Conservation (phyloP, 2,113 vertebrate genomes). For the Suricata suricatta region DNA sequence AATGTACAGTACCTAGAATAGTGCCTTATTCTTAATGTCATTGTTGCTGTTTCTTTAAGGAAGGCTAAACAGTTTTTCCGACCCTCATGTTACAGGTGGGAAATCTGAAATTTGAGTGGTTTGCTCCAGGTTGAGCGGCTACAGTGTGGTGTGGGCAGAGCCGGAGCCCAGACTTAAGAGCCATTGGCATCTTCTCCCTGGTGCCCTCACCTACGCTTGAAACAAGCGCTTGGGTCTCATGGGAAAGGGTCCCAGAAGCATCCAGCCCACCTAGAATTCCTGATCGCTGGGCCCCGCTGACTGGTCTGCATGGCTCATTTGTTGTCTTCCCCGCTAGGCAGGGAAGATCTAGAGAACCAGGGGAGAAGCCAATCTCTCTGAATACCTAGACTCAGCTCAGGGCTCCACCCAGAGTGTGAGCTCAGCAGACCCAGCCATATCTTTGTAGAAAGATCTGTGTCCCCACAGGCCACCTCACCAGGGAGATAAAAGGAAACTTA, state of each 20-base stretch:
- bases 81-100: background rate
- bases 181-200: accelerated
- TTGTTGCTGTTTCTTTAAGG: background rate
- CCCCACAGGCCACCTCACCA: background rate
- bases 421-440: background rate
- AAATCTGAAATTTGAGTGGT: background rate
- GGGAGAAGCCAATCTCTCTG: background rate
- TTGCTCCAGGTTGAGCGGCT: background rate
- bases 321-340: background rate
- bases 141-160: background rate
- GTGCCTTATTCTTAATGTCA: too few relatives aligned
- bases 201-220: background rate
- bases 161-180: background rate
- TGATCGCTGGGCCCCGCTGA: background rate
- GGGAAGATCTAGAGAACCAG: background rate
- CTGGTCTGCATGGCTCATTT: accelerated
- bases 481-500: background rate
- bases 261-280: background rate
- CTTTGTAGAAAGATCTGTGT: background rate
- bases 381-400: background rate
- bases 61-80: background rate
- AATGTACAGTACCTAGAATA: background rate
- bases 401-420: background rate
- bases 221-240: background rate
- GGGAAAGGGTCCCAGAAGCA: background rate